These are phyloP conservation scores for Sarcophaga carnaria DNA, from an alignment of 2,888 invertebrate genomes.

Conservation along the genomic window DNA sequence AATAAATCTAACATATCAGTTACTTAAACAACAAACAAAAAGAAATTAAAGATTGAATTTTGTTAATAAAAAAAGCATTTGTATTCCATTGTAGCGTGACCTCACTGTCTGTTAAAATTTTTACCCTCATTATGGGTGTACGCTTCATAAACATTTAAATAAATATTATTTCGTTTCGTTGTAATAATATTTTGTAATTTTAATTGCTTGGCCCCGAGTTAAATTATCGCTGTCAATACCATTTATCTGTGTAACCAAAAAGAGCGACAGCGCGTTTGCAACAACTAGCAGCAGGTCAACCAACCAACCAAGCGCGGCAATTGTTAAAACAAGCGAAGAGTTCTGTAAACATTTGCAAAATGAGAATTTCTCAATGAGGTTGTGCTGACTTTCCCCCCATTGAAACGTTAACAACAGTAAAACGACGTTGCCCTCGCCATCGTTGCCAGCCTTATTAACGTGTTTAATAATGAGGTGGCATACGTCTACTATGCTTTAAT, in stretches of 20 bases:
- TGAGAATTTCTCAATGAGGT: constrained; percentile 52
- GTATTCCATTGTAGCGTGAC: no score
- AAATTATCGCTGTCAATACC: constrained; percentile 59
- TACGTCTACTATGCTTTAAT: background rate
- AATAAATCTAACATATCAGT: no score
- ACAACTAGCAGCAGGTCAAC: background rate
- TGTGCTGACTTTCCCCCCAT: constrained; percentile 33
- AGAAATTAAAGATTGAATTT: no score
- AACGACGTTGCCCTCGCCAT: background rate
- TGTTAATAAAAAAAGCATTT: no score
- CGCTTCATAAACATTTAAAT: background rate
- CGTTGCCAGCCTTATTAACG: background rate
- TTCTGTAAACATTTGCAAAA: constrained; percentile 36
- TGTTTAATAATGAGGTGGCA: background rate
- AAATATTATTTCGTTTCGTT: constrained; percentile 23
- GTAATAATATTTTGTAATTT: constrained; percentile 51
- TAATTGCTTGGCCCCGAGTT: constrained; percentile 50
- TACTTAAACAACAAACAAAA: no score
- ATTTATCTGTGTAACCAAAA: constrained; percentile 18
- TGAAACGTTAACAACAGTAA: constrained; percentile 7
- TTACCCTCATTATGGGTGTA: no score
- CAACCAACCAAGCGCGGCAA: background rate
- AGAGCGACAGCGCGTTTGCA: background rate
- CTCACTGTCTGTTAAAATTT: no score
- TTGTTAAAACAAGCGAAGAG: constrained; percentile 30